A percentile compares a stretch with the other conserved stretches of the same genome.
phyloP scores from a whole-genome alignment of 2,113 vertebrate genomes.

The Hylia prasina region DNA sequence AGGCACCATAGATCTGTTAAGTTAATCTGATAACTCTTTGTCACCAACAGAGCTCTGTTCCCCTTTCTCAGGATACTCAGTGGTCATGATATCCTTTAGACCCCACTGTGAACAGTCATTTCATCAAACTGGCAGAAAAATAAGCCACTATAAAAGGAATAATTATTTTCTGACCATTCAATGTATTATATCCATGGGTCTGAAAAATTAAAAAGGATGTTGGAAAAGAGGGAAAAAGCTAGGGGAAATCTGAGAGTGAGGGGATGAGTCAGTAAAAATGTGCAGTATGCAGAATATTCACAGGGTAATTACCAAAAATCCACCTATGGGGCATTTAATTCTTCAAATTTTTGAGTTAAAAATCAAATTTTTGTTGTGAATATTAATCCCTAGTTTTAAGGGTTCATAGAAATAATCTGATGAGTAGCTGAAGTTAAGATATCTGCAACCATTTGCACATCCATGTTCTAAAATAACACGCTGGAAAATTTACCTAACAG shows the following conservation, averaged over 20 bases:
- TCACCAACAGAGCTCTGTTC: neutral
- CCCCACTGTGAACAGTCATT: neutral
- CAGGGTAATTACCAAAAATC: neutral
- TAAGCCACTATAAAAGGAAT: neutral
- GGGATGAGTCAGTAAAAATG: neutral
- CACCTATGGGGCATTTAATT: neutral
- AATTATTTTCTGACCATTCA: neutral
- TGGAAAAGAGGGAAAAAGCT: neutral
- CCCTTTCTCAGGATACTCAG: neutral
- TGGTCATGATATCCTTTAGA: neutral
- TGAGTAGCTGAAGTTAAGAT: neutral
- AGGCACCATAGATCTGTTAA: neutral
- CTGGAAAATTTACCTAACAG: neutral
- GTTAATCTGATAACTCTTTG: neutral
- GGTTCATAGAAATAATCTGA: neutral
- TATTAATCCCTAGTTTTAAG: neutral
- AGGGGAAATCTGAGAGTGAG: neutral
- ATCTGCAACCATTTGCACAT: neutral
- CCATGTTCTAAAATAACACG: neutral
- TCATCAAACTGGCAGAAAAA: neutral
- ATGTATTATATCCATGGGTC: rapidly evolving
- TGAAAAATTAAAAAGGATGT: neutral
- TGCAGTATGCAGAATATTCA: neutral
- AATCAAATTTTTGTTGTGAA: neutral
- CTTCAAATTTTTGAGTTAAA: neutral